Base-by-base conservation (phyloP, 2,888 invertebrate genomes). In the Agrochola lychnidis region DNA sequence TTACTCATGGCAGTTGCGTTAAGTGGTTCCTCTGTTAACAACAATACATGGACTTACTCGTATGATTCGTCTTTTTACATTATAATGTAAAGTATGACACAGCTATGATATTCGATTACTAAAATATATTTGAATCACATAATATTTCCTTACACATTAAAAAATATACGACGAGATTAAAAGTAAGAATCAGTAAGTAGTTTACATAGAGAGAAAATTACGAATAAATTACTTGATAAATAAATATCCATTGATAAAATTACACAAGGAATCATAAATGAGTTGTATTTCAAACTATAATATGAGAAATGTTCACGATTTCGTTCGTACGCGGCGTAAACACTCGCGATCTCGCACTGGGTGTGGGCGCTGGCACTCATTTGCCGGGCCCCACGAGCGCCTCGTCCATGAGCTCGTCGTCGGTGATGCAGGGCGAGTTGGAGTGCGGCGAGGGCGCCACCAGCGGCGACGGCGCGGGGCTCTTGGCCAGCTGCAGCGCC, bases 361-460 rank as follows among this genome's bases (percentile, higher is more conserved):
- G 64, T 14, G 16, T 4, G 36, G 1, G 70, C 45, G 73, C 76
- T 82, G 64, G 82, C 73, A 88, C 90, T 97, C 97, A 98, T 97
- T 98, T 98, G 62, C 98, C 98, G 89, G 98, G 97, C 14, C 98
- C 98, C 71, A 98, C 98, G 69, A 99, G 95, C 10, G 98, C 98
- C 92, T 98, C 98, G 93, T 99, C 98, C 98, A 98, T 98, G 36
- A 99, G 97, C 91, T 99, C 99, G 93, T 99, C 99, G 91, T 99
- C 99, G 66, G 98, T 98, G 88, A 98, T 98, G 89, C 98, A 98
- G 30, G 98, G 98, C 10, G 98, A 98, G 87, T 98, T 97, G 45
- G 98, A 97, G 90, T 97, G 97, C n/a, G 97, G 97, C 10, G 98
- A 98, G 9, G 98, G 97, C 69, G 97, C 97, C 62, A 97, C 96